Conservation (phyloP, 2,797 vertebrate species). For the Cynopterus sphinx region DNA sequence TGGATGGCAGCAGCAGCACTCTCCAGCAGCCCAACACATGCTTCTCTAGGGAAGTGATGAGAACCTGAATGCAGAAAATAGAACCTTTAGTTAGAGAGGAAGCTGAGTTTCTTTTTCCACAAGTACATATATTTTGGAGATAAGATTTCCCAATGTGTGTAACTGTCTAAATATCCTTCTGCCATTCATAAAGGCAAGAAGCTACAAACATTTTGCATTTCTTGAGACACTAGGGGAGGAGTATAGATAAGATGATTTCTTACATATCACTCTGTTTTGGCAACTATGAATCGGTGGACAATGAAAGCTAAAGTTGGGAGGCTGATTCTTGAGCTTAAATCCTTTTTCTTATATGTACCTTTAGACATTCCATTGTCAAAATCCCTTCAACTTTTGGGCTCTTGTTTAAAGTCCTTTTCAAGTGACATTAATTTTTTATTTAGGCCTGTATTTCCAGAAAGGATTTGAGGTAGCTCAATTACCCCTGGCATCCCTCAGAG, state of each 20-base stretch:
- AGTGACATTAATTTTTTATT: not conserved
- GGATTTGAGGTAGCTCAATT: not conserved
- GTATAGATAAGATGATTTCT: not conserved
- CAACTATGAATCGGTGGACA: not conserved
- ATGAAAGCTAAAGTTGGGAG: not conserved
- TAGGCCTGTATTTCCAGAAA: not conserved
- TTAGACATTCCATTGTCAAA: not conserved
- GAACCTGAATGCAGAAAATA: slow-evolving; percentile 82
- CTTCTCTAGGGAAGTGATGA: slow-evolving; percentile 89
- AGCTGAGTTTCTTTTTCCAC: not conserved
- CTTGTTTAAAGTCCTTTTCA: not conserved
- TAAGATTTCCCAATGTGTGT: not conserved
- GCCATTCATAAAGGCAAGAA: slow-evolving; percentile 1
- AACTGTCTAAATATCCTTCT: not conserved
- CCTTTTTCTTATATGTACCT: not conserved
- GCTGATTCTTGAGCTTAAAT: not conserved
- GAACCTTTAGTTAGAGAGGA: not conserved
- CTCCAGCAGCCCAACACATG: slow-evolving; percentile 91
- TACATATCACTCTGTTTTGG: not conserved
- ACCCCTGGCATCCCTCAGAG: not conserved
- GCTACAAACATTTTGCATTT: not conserved
- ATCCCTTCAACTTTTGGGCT: not conserved
- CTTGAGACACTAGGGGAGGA: not conserved
- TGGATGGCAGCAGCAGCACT: slow-evolving; percentile 86
- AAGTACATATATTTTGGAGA: not conserved